Percentiles rank a stretch among this genome's conserved stretches.
These are phyloP conservation scores for Coturnix japonica DNA, from an alignment of 2,113 vertebrate species.

Conservation along the genomic window DNA sequence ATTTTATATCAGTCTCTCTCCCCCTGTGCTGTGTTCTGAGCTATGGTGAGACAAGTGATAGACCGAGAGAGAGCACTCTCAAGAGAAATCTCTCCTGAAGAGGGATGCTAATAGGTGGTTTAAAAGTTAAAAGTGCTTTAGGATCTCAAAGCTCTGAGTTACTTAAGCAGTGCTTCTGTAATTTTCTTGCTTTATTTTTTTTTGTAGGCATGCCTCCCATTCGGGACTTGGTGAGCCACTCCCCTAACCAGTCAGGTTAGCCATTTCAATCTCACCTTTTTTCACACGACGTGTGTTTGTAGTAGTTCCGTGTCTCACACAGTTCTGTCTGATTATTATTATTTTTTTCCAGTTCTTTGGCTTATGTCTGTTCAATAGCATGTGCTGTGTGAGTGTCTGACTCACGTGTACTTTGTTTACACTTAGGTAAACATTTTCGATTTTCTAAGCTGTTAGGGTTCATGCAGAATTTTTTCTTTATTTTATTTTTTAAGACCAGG, in stretches of 20 bases:
- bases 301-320: neutral
- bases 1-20: neutral
- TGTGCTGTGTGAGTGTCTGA: constrained; percentile 21
- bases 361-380: neutral
- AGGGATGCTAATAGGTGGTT: neutral
- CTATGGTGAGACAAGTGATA: neutral
- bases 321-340: neutral
- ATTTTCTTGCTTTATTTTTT: constrained; percentile 57
- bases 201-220: constrained; percentile 94
- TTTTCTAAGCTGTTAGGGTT: neutral
- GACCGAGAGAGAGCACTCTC: neutral
- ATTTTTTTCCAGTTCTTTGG: neutral
- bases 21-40: neutral
- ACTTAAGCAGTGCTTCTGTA: constrained; percentile 43
- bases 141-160: neutral
- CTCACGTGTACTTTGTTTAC: neutral
- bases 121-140: no score
- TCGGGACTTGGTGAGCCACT: constrained; percentile 97
- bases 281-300: neutral
- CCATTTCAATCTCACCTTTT: constrained; percentile 54
- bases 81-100: neutral
- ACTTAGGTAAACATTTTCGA: neutral
- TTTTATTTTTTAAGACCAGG: no score
- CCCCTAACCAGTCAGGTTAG: constrained; percentile 95
- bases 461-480: no score